Evolutionary conservation across 1,140 invertebrate genomes (phyloP).

Genomic region (Drosophila repleta): DNA sequence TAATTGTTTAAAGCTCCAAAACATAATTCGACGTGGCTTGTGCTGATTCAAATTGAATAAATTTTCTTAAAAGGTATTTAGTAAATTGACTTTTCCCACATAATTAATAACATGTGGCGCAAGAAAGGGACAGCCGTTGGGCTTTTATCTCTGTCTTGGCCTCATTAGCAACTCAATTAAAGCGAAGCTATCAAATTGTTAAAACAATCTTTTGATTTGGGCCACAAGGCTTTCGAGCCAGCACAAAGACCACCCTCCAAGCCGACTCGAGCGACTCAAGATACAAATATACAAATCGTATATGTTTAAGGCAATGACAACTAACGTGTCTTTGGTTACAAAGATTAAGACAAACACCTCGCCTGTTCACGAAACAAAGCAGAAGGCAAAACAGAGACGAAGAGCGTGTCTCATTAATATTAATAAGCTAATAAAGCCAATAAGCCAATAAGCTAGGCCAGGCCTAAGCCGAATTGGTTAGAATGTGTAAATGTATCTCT

Average conservation of each 20-base stretch:
- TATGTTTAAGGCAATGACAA: constrained; percentile 54
- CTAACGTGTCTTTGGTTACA: constrained; percentile 50
- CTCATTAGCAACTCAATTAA: constrained; percentile 34
- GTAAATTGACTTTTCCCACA: constrained; percentile 32
- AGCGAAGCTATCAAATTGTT: constrained; percentile 25
- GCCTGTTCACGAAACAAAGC: background rate
- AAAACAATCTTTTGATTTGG: constrained; percentile 14
- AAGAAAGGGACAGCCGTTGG: no score
- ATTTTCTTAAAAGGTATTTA: constrained; percentile 21
- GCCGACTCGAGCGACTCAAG: constrained; percentile 23
- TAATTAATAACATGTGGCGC: constrained; percentile 20
- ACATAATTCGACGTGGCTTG: background rate
- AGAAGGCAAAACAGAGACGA: constrained; percentile 1
- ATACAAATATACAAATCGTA: constrained; percentile 20
- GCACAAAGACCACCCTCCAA: constrained; percentile 45
- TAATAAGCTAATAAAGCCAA: constrained; percentile 50
- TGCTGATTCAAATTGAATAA: background rate
- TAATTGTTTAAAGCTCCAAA: background rate
- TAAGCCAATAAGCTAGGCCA: constrained; percentile 48
- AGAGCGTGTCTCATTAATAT: constrained; percentile 75
- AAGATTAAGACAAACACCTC: constrained; percentile 63
- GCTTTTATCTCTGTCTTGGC: background rate
- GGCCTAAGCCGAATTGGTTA: constrained; percentile 1
- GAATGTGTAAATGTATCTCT: constrained; percentile 31
- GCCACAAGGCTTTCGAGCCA: background rate